A percentile compares a stretch with the other conserved stretches of the same genome.
phyloP scores from a whole-genome alignment of 2,797 vertebrate genomes.

The Acanthornis magna region DNA sequence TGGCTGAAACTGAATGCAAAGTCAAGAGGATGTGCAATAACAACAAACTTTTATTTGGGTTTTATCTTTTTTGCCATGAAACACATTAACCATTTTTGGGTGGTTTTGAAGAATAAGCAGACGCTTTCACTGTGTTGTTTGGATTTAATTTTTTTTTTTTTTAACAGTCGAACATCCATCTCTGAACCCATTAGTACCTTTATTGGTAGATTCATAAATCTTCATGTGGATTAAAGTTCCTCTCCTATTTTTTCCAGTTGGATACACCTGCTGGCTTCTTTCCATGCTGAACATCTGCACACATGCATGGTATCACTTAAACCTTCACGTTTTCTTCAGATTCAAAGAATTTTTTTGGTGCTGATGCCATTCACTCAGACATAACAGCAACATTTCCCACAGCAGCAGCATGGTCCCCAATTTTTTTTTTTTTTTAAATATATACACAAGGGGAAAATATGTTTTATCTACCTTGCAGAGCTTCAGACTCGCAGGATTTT shows the following conservation, averaged over 20 bases:
- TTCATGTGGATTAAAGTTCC: background rate
- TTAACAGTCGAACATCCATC: background rate
- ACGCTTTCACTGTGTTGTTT: background rate
- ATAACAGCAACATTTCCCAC: background rate
- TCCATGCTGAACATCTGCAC: background rate
- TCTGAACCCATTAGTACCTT: background rate
- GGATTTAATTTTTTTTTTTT: background rate
- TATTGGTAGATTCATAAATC: background rate
- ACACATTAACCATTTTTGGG: background rate
- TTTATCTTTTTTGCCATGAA: background rate
- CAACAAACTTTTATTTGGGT: background rate
- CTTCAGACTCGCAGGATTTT: background rate
- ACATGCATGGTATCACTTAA: background rate
- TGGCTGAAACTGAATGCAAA: background rate
- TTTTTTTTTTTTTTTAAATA: background rate
- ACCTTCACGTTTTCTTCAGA: background rate
- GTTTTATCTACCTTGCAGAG: conserved; percentile 16
- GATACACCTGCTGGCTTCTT: background rate
- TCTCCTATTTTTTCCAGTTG: background rate
- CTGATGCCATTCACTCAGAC: background rate
- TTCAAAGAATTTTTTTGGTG: background rate
- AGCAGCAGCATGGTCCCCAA: background rate
- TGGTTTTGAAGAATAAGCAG: background rate
- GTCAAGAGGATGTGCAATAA: background rate
- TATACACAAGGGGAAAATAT: background rate